Evolutionary conservation across 1,140 invertebrate species (phyloP).

Genomic region (Andricus grossulariae): DNA sequence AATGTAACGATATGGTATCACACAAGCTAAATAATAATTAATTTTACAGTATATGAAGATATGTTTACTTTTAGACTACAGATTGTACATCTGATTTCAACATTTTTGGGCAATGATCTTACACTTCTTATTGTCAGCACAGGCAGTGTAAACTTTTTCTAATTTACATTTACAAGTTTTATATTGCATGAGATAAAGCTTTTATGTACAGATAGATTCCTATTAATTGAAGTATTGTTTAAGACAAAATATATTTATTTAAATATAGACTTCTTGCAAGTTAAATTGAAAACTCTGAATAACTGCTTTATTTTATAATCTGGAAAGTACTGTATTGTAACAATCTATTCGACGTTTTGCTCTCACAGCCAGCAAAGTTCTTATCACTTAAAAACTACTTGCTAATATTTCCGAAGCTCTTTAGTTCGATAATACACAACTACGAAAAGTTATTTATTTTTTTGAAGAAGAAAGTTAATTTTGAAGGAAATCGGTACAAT

Average conservation of each 20-base stretch:
- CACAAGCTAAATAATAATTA: too few species aligned
- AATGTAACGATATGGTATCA: too few species aligned
- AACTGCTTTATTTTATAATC: not conserved
- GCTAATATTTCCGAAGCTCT: slow-evolving; percentile 1
- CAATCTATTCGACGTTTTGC: not conserved
- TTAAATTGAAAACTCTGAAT: too few species aligned
- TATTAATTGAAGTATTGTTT: not conserved
- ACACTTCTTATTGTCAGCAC: slow-evolving; percentile 19
- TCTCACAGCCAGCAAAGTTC: slow-evolving; percentile 13
- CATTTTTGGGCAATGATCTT: not conserved
- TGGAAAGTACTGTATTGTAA: not conserved
- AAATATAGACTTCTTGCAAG: too few species aligned
- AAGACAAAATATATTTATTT: too few species aligned
- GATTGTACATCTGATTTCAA: not conserved
- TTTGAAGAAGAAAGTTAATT: not conserved
- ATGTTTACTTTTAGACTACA: too few species aligned
- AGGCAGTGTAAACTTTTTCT: slow-evolving; percentile 4
- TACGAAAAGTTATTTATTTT: too few species aligned
- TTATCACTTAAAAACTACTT: slow-evolving; percentile 13
- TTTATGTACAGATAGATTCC: not conserved
- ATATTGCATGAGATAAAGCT: not conserved
- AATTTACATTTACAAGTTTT: not conserved
- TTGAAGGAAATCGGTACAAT: slow-evolving; percentile 23
- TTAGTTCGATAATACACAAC: not conserved
- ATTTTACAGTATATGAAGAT: too few species aligned